Percentiles rank a stretch among this genome's conserved stretches.
Conservation (phyloP, 2,113 vertebrate genomes). For the Bufo gargarizans region DNA sequence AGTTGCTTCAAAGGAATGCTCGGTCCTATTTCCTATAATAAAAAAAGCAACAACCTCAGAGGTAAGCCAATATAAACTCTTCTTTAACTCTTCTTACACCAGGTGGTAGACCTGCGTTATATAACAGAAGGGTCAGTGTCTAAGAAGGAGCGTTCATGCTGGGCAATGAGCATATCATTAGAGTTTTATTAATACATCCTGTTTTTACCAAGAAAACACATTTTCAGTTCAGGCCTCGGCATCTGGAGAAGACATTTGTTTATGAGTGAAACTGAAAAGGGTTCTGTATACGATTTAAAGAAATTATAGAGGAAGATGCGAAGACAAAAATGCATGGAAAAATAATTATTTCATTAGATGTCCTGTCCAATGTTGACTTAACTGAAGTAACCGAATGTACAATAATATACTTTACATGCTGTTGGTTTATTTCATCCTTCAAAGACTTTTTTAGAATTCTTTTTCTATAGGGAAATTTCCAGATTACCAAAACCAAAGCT, state of each 20-base stretch:
- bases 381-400: conserved; percentile 11
- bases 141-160: conserved; percentile 30
- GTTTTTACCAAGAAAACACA: conserved; percentile 45
- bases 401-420: conserved; percentile 13
- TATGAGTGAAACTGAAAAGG: conserved; percentile 45
- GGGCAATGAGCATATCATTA: conserved; percentile 51
- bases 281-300: conserved; percentile 17
- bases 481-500: neutral
- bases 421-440: neutral
- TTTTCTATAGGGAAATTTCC: neutral
- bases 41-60: conserved; percentile 72
- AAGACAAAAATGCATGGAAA: conserved; percentile 23
- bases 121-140: conserved; percentile 45
- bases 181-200: conserved; percentile 54
- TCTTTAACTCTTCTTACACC: conserved; percentile 67
- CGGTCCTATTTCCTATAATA: conserved; percentile 79
- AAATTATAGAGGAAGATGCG: conserved; percentile 10
- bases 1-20: conserved; percentile 73
- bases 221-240: conserved; percentile 20
- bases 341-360: conserved; percentile 10
- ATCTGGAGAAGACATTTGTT: conserved; percentile 46
- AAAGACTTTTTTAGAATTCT: neutral
- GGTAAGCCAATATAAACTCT: conserved; percentile 71
- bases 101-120: conserved; percentile 58
- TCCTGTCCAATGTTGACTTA: conserved; percentile 13